These are phyloP conservation scores for Cardinalis cardinalis DNA, from an alignment of 2,113 vertebrate species.

Conservation along the genomic window DNA sequence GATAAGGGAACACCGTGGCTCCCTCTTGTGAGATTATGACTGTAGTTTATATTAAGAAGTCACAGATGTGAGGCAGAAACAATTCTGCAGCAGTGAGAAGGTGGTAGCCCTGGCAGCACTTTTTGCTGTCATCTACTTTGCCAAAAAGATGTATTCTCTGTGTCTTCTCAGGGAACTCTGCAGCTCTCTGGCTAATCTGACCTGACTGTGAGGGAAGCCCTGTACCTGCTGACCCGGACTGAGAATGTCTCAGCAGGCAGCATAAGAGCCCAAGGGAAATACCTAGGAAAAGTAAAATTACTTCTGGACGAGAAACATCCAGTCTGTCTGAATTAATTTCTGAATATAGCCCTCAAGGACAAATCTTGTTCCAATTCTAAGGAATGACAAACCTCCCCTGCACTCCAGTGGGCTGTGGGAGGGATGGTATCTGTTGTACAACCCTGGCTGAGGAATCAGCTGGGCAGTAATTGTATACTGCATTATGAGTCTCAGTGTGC, in stretches of 20 bases:
- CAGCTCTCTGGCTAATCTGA: neutral
- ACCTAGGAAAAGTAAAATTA: neutral
- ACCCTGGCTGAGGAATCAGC: neutral
- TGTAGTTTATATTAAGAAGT: neutral
- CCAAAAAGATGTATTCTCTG: neutral
- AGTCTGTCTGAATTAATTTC: neutral
- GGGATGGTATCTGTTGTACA: neutral
- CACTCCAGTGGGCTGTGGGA: neutral
- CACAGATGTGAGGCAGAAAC: neutral
- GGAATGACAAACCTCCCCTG: neutral
- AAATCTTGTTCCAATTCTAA: neutral
- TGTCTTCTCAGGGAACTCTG: neutral
- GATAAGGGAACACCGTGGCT: neutral
- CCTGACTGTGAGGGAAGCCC: neutral
- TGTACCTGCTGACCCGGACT: neutral
- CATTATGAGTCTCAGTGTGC: neutral
- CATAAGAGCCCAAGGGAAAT: neutral
- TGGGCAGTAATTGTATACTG: neutral
- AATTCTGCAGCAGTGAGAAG: neutral
- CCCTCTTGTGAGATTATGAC: neutral
- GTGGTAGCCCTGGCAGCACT: neutral
- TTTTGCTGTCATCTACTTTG: neutral
- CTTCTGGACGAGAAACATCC: neutral
- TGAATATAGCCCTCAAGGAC: conserved; percentile 6
- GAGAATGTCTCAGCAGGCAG: neutral